phyloP scores from a whole-genome alignment of 2,113 vertebrate genomes.

The Jacana jacana region DNA sequence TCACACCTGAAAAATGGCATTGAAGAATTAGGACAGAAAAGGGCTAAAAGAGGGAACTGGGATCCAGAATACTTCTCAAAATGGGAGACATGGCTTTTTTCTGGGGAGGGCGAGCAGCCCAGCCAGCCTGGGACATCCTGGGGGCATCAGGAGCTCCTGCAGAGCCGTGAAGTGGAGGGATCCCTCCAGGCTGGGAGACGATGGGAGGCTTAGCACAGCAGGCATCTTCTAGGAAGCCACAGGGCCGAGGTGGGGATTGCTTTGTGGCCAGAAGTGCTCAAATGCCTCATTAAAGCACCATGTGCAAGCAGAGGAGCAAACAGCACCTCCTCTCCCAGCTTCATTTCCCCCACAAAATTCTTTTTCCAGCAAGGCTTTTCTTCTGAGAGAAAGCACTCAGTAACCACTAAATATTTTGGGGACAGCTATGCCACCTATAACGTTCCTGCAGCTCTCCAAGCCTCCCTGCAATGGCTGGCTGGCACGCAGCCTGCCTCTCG shows the following conservation, averaged over 20 bases:
- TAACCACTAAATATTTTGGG: neutral
- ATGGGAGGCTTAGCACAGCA: neutral
- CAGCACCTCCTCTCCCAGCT: neutral
- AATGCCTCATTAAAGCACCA: neutral
- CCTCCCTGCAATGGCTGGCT: neutral
- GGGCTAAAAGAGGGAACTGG: neutral
- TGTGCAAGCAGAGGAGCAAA: neutral
- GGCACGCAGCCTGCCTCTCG: neutral
- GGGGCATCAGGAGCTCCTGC: neutral
- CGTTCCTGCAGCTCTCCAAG: neutral
- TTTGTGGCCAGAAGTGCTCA: neutral
- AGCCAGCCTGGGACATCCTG: accelerated
- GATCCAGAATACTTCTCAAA: neutral
- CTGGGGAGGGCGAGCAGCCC: accelerated
- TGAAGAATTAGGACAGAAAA: neutral
- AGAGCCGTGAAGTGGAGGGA: accelerated
- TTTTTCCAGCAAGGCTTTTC: accelerated
- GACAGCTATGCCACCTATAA: neutral
- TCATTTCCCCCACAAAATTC: neutral
- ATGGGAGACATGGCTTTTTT: neutral
- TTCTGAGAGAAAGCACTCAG: neutral
- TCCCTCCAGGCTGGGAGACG: accelerated
- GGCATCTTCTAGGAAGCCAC: neutral
- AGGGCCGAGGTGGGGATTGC: accelerated
- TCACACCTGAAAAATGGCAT: neutral